Evolutionary conservation across 2,888 invertebrate species (phyloP).

Genomic region (Hyles lineata): DNA sequence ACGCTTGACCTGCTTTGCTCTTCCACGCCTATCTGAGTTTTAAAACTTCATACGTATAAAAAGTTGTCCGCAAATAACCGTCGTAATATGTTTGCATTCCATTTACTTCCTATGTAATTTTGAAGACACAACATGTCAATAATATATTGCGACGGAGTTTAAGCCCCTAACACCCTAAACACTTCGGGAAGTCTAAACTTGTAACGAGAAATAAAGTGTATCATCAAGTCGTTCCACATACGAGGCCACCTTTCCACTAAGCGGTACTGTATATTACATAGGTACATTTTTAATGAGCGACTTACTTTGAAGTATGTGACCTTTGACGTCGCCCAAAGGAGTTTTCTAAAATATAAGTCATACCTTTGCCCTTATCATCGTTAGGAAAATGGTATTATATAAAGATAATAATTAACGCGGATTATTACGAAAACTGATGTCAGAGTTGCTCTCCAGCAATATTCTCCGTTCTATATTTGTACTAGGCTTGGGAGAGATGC

Average conservation of each 20-base stretch:
- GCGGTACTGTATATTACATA: conserved; percentile 45
- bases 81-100: neutral
- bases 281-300: conserved; percentile 66
- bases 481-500: conserved; percentile 71
- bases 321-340: conserved; percentile 43
- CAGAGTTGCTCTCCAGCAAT: conserved; percentile 69
- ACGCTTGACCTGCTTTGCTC: conserved; percentile 45
- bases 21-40: conserved; percentile 33
- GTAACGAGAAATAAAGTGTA: conserved; percentile 47
- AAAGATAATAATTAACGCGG: conserved; percentile 20
- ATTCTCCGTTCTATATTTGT: conserved; percentile 73
- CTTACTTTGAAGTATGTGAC: conserved; percentile 39
- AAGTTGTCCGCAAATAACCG: neutral
- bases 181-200: conserved; percentile 41
- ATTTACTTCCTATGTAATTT: neutral
- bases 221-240: conserved; percentile 64
- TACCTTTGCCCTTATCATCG: neutral
- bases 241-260: conserved; percentile 52
- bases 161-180: conserved; percentile 19
- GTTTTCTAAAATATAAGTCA: conserved; percentile 9
- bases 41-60: neutral
- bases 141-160: conserved; percentile 5
- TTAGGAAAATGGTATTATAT: neutral
- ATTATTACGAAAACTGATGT: conserved; percentile 60
- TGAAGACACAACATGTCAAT: neutral